Conservation (phyloP, 2,113 vertebrate genomes). For the Charina bottae region DNA sequence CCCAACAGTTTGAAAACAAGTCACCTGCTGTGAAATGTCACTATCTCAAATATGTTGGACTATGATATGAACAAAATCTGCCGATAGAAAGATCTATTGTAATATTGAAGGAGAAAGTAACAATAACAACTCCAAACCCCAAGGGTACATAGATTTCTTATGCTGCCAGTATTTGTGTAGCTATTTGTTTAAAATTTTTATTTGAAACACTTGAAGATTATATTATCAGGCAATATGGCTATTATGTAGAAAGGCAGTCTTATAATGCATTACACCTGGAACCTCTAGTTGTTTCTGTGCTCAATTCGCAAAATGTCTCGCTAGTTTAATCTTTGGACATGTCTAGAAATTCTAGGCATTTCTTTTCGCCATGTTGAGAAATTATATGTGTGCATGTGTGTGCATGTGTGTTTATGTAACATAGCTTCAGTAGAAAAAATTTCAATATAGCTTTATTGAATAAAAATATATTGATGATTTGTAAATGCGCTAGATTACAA, state of each 20-base stretch:
- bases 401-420: neutral
- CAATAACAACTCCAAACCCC: neutral
- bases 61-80: neutral
- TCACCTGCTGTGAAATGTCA: rapidly evolving
- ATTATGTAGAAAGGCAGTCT: neutral
- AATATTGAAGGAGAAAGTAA: neutral
- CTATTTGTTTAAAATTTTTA: neutral
- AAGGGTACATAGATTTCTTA: neutral
- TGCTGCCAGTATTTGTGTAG: neutral
- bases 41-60: slow-evolving; percentile 7
- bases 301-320: neutral
- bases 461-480: neutral
- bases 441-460: neutral
- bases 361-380: neutral
- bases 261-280: neutral
- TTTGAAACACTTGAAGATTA: neutral
- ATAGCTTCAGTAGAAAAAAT: neutral
- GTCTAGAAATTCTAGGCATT: neutral
- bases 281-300: neutral
- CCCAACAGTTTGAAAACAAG: neutral
- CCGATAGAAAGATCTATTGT: neutral
- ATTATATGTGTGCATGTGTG: neutral
- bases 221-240: neutral
- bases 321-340: neutral
- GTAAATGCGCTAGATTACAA: neutral